Conservation (phyloP, 1,140 invertebrate genomes). For the Plutomurus gul region DNA sequence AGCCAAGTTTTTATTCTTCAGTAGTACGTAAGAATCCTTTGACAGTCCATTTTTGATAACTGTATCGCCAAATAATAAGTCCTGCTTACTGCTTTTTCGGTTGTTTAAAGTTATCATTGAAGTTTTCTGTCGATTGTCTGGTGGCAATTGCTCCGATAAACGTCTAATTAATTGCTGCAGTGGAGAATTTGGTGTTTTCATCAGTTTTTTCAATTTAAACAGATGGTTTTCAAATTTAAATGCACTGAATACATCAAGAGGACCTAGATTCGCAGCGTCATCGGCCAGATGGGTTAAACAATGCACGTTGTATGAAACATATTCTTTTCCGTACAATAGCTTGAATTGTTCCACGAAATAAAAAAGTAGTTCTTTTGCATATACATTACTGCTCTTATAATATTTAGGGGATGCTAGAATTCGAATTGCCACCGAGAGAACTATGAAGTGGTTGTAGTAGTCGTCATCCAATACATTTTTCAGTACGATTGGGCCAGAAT, state of each 20-base stretch:
- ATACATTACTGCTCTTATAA: conserved; percentile 28
- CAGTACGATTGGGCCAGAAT: conserved; percentile 33
- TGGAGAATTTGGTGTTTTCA: neutral
- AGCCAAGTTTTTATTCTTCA: too few relatives aligned
- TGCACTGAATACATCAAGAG: conserved; percentile 55
- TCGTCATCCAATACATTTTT: neutral
- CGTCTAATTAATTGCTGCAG: neutral
- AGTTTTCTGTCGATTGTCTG: too few relatives aligned
- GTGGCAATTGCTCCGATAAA: neutral
- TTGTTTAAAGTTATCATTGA: too few relatives aligned
- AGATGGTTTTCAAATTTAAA: conserved; percentile 53
- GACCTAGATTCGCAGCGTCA: conserved; percentile 55
- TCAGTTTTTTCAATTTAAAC: neutral
- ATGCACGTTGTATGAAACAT: conserved; percentile 58
- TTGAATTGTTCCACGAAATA: conserved; percentile 55
- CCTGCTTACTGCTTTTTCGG: too few relatives aligned
- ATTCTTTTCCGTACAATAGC: conserved; percentile 54
- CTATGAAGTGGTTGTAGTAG: conserved; percentile 57
- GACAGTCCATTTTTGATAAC: too few relatives aligned
- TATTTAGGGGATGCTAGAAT: conserved; percentile 35
- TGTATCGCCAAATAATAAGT: too few relatives aligned
- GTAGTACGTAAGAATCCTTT: too few relatives aligned
- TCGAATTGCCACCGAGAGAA: conserved; percentile 55
- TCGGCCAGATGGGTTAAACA: conserved; percentile 55
- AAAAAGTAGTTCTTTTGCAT: conserved; percentile 54